Evolutionary conservation across 1,140 invertebrate genomes (phyloP).

Genomic region (Procambarus virginalis): DNA sequence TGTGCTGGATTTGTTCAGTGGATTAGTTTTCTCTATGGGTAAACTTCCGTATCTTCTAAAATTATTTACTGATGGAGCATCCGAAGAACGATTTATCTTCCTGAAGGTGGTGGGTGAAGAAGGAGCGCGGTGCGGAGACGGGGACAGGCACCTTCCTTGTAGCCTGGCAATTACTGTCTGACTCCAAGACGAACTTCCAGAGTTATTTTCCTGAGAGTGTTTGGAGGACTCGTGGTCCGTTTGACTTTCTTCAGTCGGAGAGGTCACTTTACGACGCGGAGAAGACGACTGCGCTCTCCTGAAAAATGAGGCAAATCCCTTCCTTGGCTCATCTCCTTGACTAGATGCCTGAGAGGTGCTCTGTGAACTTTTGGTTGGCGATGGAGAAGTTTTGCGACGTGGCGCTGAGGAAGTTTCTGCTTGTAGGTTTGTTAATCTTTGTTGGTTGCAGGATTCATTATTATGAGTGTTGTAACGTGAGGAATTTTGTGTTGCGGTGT

Average conservation of each 20-base stretch:
- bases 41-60: slow-evolving; percentile 2
- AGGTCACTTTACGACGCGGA: neutral
- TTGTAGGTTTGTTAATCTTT: no score
- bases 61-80: no score
- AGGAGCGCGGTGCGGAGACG: neutral
- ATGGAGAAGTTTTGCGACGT: neutral
- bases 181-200: neutral
- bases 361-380: neutral
- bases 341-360: neutral
- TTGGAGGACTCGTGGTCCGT: neutral
- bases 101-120: slow-evolving; percentile 11
- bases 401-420: no score
- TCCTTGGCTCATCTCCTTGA: neutral
- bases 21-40: neutral
- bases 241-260: neutral
- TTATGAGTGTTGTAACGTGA: neutral
- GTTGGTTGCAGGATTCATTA: neutral
- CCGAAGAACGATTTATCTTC: neutral
- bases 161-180: neutral
- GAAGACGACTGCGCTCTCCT: neutral
- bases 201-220: neutral
- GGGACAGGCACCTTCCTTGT: neutral
- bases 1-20: neutral
- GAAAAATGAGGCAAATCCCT: neutral
- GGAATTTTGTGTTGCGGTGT: neutral